Conservation (phyloP, 1,140 invertebrate species). For the Camponotus floridanus region DNA sequence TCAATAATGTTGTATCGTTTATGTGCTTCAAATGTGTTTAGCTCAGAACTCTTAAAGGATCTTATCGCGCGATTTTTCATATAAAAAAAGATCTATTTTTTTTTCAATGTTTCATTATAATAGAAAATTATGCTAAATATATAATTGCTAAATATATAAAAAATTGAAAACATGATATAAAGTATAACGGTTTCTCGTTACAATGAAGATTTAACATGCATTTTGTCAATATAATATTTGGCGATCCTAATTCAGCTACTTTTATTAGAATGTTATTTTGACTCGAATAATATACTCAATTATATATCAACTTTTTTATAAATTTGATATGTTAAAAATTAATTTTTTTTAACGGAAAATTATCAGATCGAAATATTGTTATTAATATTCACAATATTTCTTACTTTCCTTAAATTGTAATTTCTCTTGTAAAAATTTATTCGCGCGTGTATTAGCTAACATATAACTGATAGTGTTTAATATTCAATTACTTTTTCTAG, state of each 20-base stretch:
- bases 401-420: not conserved
- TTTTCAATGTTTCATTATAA: not conserved
- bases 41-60: conserved; percentile 35
- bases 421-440: not conserved
- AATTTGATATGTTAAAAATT: not conserved
- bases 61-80: conserved; percentile 8
- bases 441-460: not conserved
- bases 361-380: not conserved
- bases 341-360: not conserved
- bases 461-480: not conserved
- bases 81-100: not conserved
- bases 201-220: not conserved
- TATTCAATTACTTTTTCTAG: not conserved
- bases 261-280: not conserved
- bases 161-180: no score
- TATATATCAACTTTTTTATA: not conserved
- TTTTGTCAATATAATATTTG: not conserved
- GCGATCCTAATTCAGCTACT: not conserved
- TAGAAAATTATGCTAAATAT: no score
- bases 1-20: conserved; percentile 30
- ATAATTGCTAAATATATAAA: no score
- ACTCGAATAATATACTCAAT: not conserved
- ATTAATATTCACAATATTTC: not conserved
- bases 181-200: no score
- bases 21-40: conserved; percentile 34